Percentiles rank a stretch among this genome's conserved stretches.
These are phyloP conservation scores for Pelagia noctiluca DNA, from an alignment of 30 jellyfish, hydroid and myxozoan genomes.

Conservation along the genomic window DNA sequence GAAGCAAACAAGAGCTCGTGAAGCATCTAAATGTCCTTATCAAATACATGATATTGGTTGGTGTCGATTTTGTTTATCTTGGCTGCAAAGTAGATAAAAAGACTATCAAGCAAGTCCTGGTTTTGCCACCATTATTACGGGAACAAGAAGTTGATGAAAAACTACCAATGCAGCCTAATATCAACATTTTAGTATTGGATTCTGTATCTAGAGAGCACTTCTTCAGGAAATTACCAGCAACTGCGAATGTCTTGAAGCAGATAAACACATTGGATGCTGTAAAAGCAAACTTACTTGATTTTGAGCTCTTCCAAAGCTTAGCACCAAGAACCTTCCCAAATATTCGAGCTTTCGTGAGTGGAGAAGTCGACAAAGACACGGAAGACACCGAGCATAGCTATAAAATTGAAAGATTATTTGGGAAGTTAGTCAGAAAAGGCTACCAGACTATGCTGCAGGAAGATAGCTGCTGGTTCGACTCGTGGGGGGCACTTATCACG, in stretches of 20 bases:
- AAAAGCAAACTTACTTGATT: constrained; percentile 73
- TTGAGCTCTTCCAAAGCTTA: constrained; percentile 89
- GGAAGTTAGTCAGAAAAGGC: constrained; percentile 73
- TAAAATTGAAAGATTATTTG: constrained; percentile 71
- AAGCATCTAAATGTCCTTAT: constrained; percentile 32
- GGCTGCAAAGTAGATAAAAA: constrained; percentile 71
- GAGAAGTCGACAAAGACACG: constrained; percentile 92
- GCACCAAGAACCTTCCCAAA: constrained; percentile 99
- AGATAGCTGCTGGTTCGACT: constrained; percentile 98
- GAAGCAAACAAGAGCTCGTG: constrained; percentile 66
- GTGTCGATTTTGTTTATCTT: constrained; percentile 77
- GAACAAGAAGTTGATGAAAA: constrained; percentile 13
- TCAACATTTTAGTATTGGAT: constrained; percentile 85
- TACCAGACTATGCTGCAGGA: constrained; percentile 95
- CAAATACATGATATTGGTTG: constrained; percentile 38
- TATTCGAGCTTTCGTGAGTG: constrained; percentile 96
- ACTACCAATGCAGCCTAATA: constrained; percentile 40
- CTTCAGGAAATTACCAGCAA: constrained; percentile 86
- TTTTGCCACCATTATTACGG: constrained; percentile 82
- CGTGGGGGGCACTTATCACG: constrained; percentile 97
- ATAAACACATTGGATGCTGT: constrained; percentile 26
- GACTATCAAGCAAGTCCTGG: constrained; percentile 80
- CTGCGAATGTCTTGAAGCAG: constrained; percentile 60
- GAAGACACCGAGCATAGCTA: constrained; percentile 80
- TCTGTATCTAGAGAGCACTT: constrained; percentile 96